Percentiles rank a stretch among this genome's conserved stretches.
Conservation (phyloP, 2,888 invertebrate species). For the Miltochrista miniata region DNA sequence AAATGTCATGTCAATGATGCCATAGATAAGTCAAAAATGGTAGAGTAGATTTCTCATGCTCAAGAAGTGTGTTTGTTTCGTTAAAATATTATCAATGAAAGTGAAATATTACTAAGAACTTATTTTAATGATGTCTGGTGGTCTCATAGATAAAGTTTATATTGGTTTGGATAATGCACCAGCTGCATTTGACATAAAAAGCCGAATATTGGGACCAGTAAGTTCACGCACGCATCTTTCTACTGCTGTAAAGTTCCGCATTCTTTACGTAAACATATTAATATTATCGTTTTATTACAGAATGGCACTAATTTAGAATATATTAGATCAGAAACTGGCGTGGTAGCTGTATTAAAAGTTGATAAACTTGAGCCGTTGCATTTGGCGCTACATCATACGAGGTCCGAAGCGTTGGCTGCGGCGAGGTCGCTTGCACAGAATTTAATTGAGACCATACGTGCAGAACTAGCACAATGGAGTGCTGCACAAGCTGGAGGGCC, state of each 20-base stretch:
- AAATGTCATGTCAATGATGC: background rate
- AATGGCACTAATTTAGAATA: conserved; percentile 89
- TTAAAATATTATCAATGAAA: conserved; percentile 42
- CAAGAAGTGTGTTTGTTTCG: too few relatives aligned
- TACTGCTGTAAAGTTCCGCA: conserved; percentile 8
- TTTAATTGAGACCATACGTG: conserved; percentile 90
- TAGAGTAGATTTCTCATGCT: too few relatives aligned
- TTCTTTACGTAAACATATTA: conserved; percentile 9
- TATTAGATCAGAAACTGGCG: conserved; percentile 90
- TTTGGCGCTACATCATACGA: conserved; percentile 89
- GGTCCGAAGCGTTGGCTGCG: conserved; percentile 86
- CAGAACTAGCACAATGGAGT: conserved; percentile 80
- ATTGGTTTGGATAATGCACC: conserved; percentile 91
- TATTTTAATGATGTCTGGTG: conserved; percentile 69
- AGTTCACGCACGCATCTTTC: too few relatives aligned
- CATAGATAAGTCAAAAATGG: too few relatives aligned
- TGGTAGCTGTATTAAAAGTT: conserved; percentile 88
- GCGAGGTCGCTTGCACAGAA: conserved; percentile 90
- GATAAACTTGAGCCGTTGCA: conserved; percentile 89
- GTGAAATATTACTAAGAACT: conserved; percentile 30
- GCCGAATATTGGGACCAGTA: conserved; percentile 87
- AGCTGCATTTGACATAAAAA: conserved; percentile 89
- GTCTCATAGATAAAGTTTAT: conserved; percentile 87
- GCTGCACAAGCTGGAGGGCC: conserved; percentile 73
- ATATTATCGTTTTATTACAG: conserved; percentile 50